These are phyloP conservation scores for Phyllostomus hastatus DNA, from an alignment of 2,113 vertebrate genomes.

Conservation along the genomic window DNA sequence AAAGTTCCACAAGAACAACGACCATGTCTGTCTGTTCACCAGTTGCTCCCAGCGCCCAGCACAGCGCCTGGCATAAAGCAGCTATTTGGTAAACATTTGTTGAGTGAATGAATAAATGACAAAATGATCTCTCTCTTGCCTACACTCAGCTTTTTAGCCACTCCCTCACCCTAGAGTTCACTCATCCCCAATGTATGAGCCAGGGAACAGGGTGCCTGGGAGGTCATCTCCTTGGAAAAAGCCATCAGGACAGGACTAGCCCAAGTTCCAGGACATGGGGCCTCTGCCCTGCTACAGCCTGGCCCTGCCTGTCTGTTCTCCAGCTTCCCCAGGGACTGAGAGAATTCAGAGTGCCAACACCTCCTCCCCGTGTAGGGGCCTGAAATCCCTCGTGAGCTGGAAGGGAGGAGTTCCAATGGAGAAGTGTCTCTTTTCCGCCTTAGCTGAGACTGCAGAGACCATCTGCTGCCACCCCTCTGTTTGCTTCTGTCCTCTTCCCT, in stretches of 20 bases:
- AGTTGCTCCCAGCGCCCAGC: not conserved
- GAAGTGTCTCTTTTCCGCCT: slow-evolving; percentile 18
- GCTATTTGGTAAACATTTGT: slow-evolving; percentile 36
- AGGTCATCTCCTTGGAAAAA: not conserved
- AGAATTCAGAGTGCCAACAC: not conserved
- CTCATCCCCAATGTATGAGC: not conserved
- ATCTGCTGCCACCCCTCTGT: slow-evolving; percentile 14
- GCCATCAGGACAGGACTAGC: not conserved
- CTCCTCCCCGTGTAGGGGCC: not conserved
- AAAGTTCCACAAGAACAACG: not conserved
- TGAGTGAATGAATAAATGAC: slow-evolving; percentile 22
- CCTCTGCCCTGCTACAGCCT: not conserved
- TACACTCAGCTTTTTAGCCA: not conserved
- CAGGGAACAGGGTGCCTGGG: not conserved
- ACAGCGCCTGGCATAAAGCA: not conserved
- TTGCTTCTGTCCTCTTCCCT: slow-evolving; percentile 15
- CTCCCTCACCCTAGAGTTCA: not conserved
- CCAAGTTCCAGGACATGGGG: not conserved
- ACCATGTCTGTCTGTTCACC: not conserved
- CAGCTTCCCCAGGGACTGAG: not conserved
- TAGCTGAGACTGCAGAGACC: slow-evolving; percentile 5
- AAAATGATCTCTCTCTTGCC: not conserved
- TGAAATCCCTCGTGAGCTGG: not conserved
- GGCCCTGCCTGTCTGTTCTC: not conserved
- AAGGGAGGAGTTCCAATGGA: not conserved